These are phyloP conservation scores for Ips typographus DNA, from an alignment of 1,140 invertebrate genomes.

Conservation along the genomic window DNA sequence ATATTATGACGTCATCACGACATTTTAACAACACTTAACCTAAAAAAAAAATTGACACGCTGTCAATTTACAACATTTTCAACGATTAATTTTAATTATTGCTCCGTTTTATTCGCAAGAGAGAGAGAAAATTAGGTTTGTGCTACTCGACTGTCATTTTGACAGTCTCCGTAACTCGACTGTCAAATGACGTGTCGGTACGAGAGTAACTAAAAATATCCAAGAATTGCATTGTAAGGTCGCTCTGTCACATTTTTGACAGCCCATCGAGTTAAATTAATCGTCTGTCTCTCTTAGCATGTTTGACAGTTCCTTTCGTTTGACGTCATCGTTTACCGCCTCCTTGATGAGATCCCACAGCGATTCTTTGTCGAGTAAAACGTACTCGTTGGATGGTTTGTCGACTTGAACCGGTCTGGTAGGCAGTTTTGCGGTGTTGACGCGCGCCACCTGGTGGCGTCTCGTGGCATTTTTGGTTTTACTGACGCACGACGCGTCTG, in stretches of 20 bases:
- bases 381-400: slow-evolving; percentile 49
- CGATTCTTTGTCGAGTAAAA: slow-evolving; percentile 60
- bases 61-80: no score
- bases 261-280: background rate
- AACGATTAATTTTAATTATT: no score
- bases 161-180: no score
- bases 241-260: background rate
- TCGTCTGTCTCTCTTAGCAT: slow-evolving; percentile 24
- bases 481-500: slow-evolving; percentile 6
- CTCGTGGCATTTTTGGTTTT: slow-evolving; percentile 1
- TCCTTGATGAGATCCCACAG: slow-evolving; percentile 63
- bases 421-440: background rate
- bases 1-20: no score
- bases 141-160: no score
- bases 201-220: no score
- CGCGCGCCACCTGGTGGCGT: background rate
- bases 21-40: no score
- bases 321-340: slow-evolving; percentile 50
- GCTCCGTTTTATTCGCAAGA: no score
- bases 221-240: no score
- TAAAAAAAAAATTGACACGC: no score
- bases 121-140: no score
- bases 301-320: slow-evolving; percentile 36
- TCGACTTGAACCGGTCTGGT: background rate
- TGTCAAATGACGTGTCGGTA: no score